Evolutionary conservation across 2,888 invertebrate genomes (phyloP).

Genomic region (Lobophora halterata): DNA sequence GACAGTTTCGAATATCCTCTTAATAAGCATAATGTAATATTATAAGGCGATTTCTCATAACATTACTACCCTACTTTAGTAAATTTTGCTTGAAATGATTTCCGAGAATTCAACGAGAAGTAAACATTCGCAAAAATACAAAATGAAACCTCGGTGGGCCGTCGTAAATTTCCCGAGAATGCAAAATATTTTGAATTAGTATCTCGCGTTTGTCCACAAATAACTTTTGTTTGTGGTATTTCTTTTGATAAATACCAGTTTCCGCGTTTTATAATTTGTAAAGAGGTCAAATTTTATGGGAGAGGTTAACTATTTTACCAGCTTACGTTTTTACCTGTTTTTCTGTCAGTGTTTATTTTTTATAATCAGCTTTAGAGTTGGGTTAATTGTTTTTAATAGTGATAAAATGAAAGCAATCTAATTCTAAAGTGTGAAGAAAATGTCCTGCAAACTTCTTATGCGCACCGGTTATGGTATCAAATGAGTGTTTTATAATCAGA

Average conservation of each 20-base stretch:
- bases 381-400: too few relatives aligned
- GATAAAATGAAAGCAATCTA: too few relatives aligned
- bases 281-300: neutral
- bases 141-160: slow-evolving; percentile 24
- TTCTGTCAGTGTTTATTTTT: neutral
- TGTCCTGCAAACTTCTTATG: too few relatives aligned
- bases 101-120: slow-evolving; percentile 28
- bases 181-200: slow-evolving; percentile 39
- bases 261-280: slow-evolving; percentile 4
- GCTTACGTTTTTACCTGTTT: too few relatives aligned
- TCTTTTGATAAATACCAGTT: slow-evolving; percentile 13
- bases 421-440: too few relatives aligned
- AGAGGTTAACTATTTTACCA: too few relatives aligned
- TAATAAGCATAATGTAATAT: too few relatives aligned
- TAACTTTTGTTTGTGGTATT: slow-evolving; percentile 30
- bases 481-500: too few relatives aligned
- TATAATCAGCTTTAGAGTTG: neutral
- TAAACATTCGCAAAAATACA: slow-evolving; percentile 26
- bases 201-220: slow-evolving; percentile 34
- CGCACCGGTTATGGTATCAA: too few relatives aligned
- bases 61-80: too few relatives aligned
- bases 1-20: too few relatives aligned
- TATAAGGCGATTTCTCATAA: too few relatives aligned
- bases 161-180: slow-evolving; percentile 41
- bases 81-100: slow-evolving; percentile 3